Evolutionary conservation across 2,113 vertebrate species (phyloP).

Genomic region (Epinephelus moara): DNA sequence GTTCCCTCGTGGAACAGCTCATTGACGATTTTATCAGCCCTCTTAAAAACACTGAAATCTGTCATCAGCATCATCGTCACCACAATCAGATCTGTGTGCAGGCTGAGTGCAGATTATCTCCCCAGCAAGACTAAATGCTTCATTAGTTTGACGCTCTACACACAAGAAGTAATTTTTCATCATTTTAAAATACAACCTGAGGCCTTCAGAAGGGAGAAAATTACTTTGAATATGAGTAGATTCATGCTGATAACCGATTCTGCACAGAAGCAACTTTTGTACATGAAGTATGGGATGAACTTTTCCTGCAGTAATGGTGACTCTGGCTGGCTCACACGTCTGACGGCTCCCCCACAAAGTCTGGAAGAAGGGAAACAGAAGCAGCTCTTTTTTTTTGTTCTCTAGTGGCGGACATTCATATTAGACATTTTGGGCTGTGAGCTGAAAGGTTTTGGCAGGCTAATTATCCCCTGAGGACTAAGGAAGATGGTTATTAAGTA

Average conservation of each 20-base stretch:
- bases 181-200: slow-evolving; percentile 11
- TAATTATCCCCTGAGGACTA: slow-evolving; percentile 21
- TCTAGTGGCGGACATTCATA: not conserved
- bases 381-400: slow-evolving; percentile 9
- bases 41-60: slow-evolving; percentile 13
- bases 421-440: slow-evolving; percentile 27
- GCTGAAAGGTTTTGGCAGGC: not conserved
- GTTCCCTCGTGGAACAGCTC: slow-evolving; percentile 31
- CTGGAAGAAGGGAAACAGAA: not conserved
- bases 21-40: slow-evolving; percentile 14
- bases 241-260: slow-evolving; percentile 9
- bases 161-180: not conserved
- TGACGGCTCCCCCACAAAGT: not conserved
- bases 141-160: slow-evolving; percentile 12
- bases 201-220: not conserved
- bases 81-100: not conserved
- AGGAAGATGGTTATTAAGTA: not conserved
- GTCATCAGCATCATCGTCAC: not conserved
- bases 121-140: not conserved
- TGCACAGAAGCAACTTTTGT: slow-evolving; percentile 8
- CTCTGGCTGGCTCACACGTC: not conserved
- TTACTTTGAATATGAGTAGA: not conserved
- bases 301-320: not conserved
- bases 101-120: not conserved
- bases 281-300: slow-evolving; percentile 8